Evolutionary conservation across 2,888 invertebrate genomes (phyloP).

Genomic region (Caradrina clavipalpis): DNA sequence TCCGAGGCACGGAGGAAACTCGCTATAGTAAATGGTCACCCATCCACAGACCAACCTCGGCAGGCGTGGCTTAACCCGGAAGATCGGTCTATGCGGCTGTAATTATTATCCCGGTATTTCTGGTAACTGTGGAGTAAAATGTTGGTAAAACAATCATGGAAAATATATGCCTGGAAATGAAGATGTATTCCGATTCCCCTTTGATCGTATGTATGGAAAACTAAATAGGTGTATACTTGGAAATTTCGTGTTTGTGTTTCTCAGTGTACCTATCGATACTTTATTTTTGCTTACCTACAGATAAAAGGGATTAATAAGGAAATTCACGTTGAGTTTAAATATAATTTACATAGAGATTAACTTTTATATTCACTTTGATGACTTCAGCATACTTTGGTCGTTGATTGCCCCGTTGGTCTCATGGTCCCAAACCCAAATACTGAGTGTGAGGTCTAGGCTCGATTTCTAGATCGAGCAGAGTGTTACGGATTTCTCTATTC

Average conservation of each 20-base stretch:
- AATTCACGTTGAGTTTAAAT: conserved; percentile 12
- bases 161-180: conserved; percentile 12
- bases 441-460: too few species aligned
- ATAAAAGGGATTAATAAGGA: conserved; percentile 4
- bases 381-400: neutral
- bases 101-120: conserved; percentile 40
- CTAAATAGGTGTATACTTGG: conserved; percentile 18
- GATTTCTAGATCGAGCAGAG: too few species aligned
- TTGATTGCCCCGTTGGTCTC: too few species aligned
- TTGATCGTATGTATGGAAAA: conserved; percentile 18
- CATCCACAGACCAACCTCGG: too few species aligned
- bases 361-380: neutral
- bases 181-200: conserved; percentile 15
- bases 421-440: too few species aligned
- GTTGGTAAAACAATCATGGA: conserved; percentile 25
- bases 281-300: neutral
- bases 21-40: too few species aligned
- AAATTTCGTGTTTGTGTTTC: conserved; percentile 30
- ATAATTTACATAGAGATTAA: neutral
- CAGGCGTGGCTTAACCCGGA: too few species aligned
- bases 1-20: too few species aligned
- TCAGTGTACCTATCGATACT: conserved; percentile 7
- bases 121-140: conserved; percentile 30
- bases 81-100: too few species aligned
- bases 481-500: too few species aligned